These are phyloP conservation scores for Meloe dianella DNA, from an alignment of 2,888 invertebrate species.

Conservation along the genomic window DNA sequence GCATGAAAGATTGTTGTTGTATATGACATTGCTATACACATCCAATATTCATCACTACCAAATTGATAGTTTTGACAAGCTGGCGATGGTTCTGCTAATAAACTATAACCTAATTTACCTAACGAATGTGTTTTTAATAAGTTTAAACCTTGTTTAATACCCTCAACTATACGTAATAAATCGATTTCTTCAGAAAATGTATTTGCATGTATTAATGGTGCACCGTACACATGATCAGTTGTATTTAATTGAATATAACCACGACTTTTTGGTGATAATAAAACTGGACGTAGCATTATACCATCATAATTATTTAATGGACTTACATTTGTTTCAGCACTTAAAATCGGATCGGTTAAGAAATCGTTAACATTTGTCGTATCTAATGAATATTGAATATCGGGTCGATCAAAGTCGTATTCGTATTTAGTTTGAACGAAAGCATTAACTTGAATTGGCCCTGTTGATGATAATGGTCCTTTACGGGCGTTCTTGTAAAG, in stretches of 20 bases:
- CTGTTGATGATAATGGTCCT: slow-evolving; percentile 65
- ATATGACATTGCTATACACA: slow-evolving; percentile 68
- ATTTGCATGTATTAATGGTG: slow-evolving; percentile 75
- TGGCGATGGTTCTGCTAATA: slow-evolving; percentile 65
- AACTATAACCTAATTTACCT: slow-evolving; percentile 63
- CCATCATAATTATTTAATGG: slow-evolving; percentile 70
- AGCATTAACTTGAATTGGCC: slow-evolving; percentile 64
- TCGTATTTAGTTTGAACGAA: slow-evolving; percentile 68
- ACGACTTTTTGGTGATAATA: slow-evolving; percentile 69
- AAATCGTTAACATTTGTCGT: slow-evolving; percentile 65
- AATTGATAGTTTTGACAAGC: slow-evolving; percentile 65
- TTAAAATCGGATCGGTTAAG: slow-evolving; percentile 63
- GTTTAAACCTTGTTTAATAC: slow-evolving; percentile 65
- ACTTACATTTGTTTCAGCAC: slow-evolving; percentile 56
- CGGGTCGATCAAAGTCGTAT: slow-evolving; percentile 61
- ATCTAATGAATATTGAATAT: slow-evolving; percentile 73
- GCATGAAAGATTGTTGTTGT: slow-evolving; percentile 76
- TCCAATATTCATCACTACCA: slow-evolving; percentile 71
- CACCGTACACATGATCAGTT: slow-evolving; percentile 73
- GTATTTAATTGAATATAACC: slow-evolving; percentile 69
- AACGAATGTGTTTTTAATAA: slow-evolving; percentile 68
- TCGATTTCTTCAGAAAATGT: slow-evolving; percentile 72
- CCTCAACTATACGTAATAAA: slow-evolving; percentile 66
- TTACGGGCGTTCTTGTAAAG: slow-evolving; percentile 58
- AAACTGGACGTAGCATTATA: slow-evolving; percentile 66